phyloP scores from a whole-genome alignment of 2,797 vertebrate species.

The Luscinia megarhynchos region DNA sequence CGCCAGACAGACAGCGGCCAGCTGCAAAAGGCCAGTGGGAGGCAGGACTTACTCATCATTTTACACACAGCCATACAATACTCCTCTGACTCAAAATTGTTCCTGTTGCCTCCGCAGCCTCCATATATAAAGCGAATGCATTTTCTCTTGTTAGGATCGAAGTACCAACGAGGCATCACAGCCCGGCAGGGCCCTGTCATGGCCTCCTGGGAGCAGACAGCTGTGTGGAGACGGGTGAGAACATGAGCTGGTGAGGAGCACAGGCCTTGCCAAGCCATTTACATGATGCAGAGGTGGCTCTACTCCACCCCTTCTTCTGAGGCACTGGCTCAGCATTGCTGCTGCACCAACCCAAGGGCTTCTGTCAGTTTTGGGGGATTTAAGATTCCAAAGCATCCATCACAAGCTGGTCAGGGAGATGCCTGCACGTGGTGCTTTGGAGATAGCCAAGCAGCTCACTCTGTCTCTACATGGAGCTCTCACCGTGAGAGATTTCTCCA shows the following conservation, averaged over 20 bases:
- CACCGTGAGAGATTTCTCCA: neutral
- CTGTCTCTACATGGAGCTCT: neutral
- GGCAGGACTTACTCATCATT: conserved; percentile 92
- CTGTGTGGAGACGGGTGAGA: conserved; percentile 87
- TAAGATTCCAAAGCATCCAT: neutral
- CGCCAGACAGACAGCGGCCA: conserved; percentile 72
- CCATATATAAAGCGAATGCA: conserved; percentile 96
- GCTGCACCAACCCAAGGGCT: neutral
- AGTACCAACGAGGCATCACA: conserved; percentile 96
- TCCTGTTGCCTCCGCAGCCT: conserved; percentile 98
- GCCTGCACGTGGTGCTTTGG: neutral
- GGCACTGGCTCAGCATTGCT: neutral
- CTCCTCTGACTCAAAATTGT: conserved; percentile 99
- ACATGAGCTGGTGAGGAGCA: conserved; percentile 70
- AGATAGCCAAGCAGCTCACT: neutral
- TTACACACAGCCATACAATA: conserved; percentile 99
- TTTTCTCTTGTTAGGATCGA: conserved; percentile 90
- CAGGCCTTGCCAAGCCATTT: neutral
- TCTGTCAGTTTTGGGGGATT: neutral
- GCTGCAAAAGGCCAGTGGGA: conserved; percentile 67
- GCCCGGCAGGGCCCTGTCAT: conserved; percentile 95
- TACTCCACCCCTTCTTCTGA: neutral
- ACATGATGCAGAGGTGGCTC: neutral
- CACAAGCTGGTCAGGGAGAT: neutral
- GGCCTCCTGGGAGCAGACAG: conserved; percentile 96